phyloP scores from a whole-genome alignment of 2,797 vertebrate species.

The Crax fasciolata region DNA sequence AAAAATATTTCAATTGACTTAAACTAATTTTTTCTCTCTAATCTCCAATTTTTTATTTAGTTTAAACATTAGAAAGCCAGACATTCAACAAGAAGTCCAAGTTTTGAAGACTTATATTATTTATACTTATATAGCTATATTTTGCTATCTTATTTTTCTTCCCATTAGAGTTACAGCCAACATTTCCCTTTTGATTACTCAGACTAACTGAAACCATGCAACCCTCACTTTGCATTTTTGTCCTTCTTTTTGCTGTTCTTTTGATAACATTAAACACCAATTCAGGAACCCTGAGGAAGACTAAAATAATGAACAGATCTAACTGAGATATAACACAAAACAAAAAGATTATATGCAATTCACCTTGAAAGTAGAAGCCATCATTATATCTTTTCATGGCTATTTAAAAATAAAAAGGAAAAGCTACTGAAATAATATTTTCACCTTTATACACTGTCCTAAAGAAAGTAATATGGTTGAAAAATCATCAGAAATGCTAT shows the following conservation, averaged over 20 bases:
- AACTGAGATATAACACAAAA: slow-evolving; percentile 50
- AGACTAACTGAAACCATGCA: neutral
- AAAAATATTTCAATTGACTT: neutral
- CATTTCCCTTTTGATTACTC: neutral
- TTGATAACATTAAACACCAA: neutral
- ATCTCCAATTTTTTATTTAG: neutral
- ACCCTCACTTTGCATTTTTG: neutral
- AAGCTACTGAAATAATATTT: slow-evolving; percentile 38
- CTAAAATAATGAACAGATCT: slow-evolving; percentile 62
- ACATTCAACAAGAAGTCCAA: neutral
- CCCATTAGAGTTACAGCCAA: neutral
- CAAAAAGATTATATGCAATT: slow-evolving; percentile 59
- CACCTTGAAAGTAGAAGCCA: slow-evolving; percentile 43
- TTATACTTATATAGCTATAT: neutral
- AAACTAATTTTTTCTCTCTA: neutral
- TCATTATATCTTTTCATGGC: slow-evolving; percentile 27
- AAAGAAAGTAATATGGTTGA: slow-evolving; percentile 33
- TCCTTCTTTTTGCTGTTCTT: slow-evolving; percentile 18
- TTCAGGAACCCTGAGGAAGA: slow-evolving; percentile 42
- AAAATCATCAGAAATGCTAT: slow-evolving; percentile 63
- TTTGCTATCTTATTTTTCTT: neutral
- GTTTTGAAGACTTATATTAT: neutral
- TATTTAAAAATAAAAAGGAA: slow-evolving; percentile 38
- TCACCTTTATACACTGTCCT: slow-evolving; percentile 65
- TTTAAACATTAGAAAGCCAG: neutral